phyloP scores from a whole-genome alignment of 1,140 invertebrate genomes.

The Luehdorfia chinensis region DNA sequence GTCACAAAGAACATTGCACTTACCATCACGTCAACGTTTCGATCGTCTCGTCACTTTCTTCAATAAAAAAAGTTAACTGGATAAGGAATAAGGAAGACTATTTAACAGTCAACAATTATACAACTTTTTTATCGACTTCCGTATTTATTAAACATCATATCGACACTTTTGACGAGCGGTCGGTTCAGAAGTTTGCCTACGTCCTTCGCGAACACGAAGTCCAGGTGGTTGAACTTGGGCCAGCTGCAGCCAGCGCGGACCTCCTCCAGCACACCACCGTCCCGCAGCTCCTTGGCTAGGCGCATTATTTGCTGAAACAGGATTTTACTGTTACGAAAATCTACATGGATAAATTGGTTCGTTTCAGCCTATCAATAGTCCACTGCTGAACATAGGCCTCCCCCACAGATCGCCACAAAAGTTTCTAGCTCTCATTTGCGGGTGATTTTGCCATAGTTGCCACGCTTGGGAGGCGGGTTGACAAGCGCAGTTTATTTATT shows the following conservation, averaged over 20 bases:
- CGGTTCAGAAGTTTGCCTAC: constrained; percentile 45
- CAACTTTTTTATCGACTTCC: constrained; percentile 4
- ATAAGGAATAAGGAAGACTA: background rate
- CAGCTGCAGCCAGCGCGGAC: constrained; percentile 37
- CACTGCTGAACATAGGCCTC: too few species aligned
- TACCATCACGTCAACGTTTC: too few species aligned
- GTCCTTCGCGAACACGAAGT: constrained; percentile 55
- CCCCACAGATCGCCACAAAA: too few species aligned
- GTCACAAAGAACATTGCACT: too few species aligned
- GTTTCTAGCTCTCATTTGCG: too few species aligned
- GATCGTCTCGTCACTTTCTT: too few species aligned
- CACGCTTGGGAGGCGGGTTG: too few species aligned
- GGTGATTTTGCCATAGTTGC: too few species aligned
- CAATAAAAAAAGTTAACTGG: too few species aligned
- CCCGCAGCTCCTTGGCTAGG: constrained; percentile 39
- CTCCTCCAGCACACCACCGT: constrained; percentile 39
- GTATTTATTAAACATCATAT: constrained; percentile 55
- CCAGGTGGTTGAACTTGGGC: constrained; percentile 63
- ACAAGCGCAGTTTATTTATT: too few species aligned
- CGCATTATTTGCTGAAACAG: constrained; percentile 50
- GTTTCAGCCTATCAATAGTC: background rate
- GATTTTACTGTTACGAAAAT: constrained; percentile 7
- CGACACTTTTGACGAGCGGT: constrained; percentile 39
- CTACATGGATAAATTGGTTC: background rate
- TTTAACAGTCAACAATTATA: background rate